Evolutionary conservation across 2,888 invertebrate genomes (phyloP), one percentile per base, ranked within the genome.

Genomic region (Tetragnatha montana): DNA sequence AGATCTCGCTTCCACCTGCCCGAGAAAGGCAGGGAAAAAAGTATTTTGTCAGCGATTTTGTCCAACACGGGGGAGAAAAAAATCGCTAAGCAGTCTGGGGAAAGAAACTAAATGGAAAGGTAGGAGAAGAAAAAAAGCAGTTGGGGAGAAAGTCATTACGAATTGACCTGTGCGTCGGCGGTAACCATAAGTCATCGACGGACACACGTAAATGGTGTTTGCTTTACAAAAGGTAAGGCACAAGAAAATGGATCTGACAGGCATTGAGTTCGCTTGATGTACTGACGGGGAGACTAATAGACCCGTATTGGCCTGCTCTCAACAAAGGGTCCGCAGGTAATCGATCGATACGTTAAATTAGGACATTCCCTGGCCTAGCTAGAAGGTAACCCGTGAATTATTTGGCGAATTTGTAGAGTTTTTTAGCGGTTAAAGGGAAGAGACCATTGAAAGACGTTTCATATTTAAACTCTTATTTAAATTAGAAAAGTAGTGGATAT

Each of bases 11-110:
- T 71, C 82, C 88, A 83, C 82, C 88, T 83, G 78, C 74, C 60
- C 79, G 49, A 71, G 78, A 69, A 70, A 81, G 21, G 82, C 79
- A 71, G 76, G 69, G 35, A 50, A 80, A 82, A 74, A 83, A 83
- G 83, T 88, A 88, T 88, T 83, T 82, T 74, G 88, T 80, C 88
- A 83, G 88, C 83, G 78, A 83, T 84, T 88, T 84, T 88, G 88
- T 88, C 79, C 73, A n/a, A 17, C 47, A 60, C 35, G 51, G 35
- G 68, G 60, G 60, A 60, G 17, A 68, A 80, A 21, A 86, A 80
- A 50, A 76, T 19, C 21, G 17, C 6, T 21, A 80, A 21, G 50
- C 22, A 22, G 51, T 21, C n/a, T 51, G 49, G 19, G 51, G 60
- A 80, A 73, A 49, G 49, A 60, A 60, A 60, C 60, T 60, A 60